These are phyloP conservation scores for Copsychus sechellarum DNA, from an alignment of 2,113 vertebrate species.

Conservation along the genomic window DNA sequence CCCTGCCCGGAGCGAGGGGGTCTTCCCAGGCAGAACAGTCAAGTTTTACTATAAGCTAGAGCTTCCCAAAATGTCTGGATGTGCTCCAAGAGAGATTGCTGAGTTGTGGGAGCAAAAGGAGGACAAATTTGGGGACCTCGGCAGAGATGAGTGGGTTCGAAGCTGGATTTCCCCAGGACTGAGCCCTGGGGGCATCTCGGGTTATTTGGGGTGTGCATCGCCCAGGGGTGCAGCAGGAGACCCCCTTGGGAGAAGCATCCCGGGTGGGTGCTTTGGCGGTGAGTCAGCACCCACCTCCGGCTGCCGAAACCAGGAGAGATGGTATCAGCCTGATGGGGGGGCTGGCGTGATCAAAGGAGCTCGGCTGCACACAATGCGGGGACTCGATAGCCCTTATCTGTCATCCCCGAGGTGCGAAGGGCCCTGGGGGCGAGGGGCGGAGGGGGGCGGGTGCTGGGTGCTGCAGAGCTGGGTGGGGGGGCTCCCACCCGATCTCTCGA, in stretches of 20 bases:
- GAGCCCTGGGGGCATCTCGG: background rate
- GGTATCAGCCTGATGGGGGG: slow-evolving; percentile 30
- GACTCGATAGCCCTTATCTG: slow-evolving; percentile 42
- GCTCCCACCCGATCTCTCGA: background rate
- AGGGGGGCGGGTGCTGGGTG: background rate
- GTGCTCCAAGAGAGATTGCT: background rate
- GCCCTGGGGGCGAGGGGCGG: background rate
- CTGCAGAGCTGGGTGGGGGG: background rate
- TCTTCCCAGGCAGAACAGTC: background rate
- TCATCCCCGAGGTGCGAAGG: slow-evolving; percentile 23
- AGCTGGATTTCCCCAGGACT: background rate
- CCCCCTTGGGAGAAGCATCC: background rate
- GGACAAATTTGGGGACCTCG: accelerated
- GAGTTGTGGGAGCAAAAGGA: background rate
- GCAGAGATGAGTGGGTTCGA: background rate
- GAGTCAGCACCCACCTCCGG: slow-evolving; percentile 34
- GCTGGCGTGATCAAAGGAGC: slow-evolving; percentile 45
- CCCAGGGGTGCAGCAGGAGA: background rate
- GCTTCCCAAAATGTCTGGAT: background rate
- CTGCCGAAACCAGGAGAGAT: slow-evolving; percentile 50
- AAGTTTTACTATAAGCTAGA: background rate
- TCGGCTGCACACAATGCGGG: slow-evolving; percentile 18
- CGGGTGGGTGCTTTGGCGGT: background rate
- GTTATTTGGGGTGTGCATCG: background rate
- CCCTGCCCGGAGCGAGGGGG: accelerated